These are phyloP conservation scores for Chrysina gloriosa DNA, from an alignment of 2,888 invertebrate species.

Conservation along the genomic window DNA sequence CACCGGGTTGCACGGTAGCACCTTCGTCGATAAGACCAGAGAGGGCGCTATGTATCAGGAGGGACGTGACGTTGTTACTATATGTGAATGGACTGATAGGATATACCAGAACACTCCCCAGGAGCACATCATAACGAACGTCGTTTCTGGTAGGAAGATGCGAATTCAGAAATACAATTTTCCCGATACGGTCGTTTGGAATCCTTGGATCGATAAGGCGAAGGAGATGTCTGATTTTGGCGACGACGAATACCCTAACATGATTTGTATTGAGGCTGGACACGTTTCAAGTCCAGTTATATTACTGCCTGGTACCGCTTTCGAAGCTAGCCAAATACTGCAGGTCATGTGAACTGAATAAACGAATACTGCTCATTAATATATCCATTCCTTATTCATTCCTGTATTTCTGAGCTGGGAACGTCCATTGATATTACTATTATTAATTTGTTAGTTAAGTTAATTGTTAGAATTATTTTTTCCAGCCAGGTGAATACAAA, in stretches of 20 bases:
- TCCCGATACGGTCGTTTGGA: slow-evolving; percentile 97
- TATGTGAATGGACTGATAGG: slow-evolving; percentile 93
- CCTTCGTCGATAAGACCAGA: slow-evolving; percentile 81
- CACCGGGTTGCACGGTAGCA: slow-evolving; percentile 88
- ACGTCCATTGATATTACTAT: slow-evolving; percentile 48
- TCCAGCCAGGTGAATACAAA: slow-evolving; percentile 45
- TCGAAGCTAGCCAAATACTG: slow-evolving; percentile 90
- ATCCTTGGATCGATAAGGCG: slow-evolving; percentile 95
- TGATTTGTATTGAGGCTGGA: slow-evolving; percentile 96
- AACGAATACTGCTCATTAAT: not conserved
- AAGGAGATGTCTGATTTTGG: slow-evolving; percentile 94
- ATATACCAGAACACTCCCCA: slow-evolving; percentile 94
- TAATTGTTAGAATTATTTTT: slow-evolving; percentile 44
- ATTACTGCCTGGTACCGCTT: slow-evolving; percentile 89
- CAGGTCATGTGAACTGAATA: slow-evolving; percentile 71
- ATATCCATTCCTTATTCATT: slow-evolving; percentile 46
- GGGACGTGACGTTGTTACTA: slow-evolving; percentile 88
- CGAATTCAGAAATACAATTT: slow-evolving; percentile 94
- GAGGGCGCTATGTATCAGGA: slow-evolving; percentile 90
- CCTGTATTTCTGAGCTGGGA: slow-evolving; percentile 45
- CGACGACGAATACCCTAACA: slow-evolving; percentile 96
- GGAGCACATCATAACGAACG: slow-evolving; percentile 92
- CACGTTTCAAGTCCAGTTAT: slow-evolving; percentile 89
- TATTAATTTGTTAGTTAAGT: slow-evolving; percentile 40
- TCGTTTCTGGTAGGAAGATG: slow-evolving; percentile 92